These are phyloP conservation scores for Timema cristinae DNA, from an alignment of 2,888 invertebrate species.

Conservation along the genomic window DNA sequence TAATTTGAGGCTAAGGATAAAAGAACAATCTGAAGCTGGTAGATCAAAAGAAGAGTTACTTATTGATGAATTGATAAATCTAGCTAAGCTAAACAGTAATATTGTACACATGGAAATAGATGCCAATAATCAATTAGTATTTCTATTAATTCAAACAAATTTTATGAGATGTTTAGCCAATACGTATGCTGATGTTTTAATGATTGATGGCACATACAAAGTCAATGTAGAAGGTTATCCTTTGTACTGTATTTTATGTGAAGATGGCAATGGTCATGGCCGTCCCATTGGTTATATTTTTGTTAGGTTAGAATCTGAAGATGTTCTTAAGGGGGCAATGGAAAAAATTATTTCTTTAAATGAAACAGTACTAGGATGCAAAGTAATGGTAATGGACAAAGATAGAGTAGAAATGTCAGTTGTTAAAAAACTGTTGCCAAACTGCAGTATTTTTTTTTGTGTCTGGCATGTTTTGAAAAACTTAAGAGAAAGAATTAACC, in stretches of 20 bases:
- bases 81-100: background rate
- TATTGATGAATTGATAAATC: background rate
- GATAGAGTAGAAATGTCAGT: conserved; percentile 15
- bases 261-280: conserved; percentile 10
- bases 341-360: conserved; percentile 5
- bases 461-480: too few species aligned
- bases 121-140: conserved; percentile 1
- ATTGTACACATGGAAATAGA: conserved; percentile 13
- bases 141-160: conserved; percentile 15
- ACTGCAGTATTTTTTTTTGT: background rate
- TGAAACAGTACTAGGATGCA: background rate
- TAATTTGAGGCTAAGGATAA: conserved; percentile 10
- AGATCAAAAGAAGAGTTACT: background rate
- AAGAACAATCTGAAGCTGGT: background rate
- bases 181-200: conserved; percentile 16
- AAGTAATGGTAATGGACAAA: conserved; percentile 19
- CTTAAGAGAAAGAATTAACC: too few species aligned
- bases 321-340: conserved; percentile 7
- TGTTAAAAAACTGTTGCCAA: conserved; percentile 9
- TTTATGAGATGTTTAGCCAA: conserved; percentile 15
- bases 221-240: conserved; percentile 22
- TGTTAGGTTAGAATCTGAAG: conserved; percentile 14
- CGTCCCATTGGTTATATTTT: conserved; percentile 18
- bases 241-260: conserved; percentile 18
- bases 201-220: conserved; percentile 23